Base-by-base conservation (phyloP, 23 tunicate species). In the Pegea sp. region DNA sequence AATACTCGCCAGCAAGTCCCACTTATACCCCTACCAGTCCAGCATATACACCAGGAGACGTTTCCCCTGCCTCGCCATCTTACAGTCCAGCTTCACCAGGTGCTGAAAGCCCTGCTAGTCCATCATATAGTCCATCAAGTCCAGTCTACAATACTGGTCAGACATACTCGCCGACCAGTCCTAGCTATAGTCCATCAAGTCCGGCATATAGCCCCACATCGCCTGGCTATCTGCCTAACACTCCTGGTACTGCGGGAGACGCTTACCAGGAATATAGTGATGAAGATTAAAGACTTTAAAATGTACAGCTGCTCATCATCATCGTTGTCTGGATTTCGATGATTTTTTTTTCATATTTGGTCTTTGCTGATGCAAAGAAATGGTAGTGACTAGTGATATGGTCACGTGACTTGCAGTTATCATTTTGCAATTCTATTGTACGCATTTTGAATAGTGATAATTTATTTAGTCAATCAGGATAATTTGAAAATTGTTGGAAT, bases 21-120 rank as follows among this genome's bases (percentile, higher is more conserved):
- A 30, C 60, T 28, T 91, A 90, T 52, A 72, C 90, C 13, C 98
- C 98, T 22, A 77, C 90, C 33, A 71, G 81, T 38, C 98, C 98
- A 0, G 58, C 76, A 1, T 77, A 90, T 44, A 67, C 96, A 24
- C 84, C 68, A 13, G n/a, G n/a, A n/a, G 96, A 75, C 49, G 33
- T 64, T 49, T 65, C 93, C 27, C 89, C 89, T n/a, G 62, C 75
- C 2, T 59, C 68, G 13, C 92, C 92, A n/a, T 53, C 60, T 24
- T 77, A 77, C 61, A 59, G 69, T 31, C 86, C 86, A 7, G 43
- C 78, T 31, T 59, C 70, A 19, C 93, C 93, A 3, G 79, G 79
- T 22, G 65, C 56, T 2, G 67, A 62, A 38, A 66, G 72, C 25
- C 86, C 95, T 30, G 61, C 76, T 23, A 60, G 71, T 59, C 73